A percentile compares a stretch with the other conserved stretches of the same genome.
Conservation (phyloP, 2,113 vertebrate species). For the Limanda limanda region DNA sequence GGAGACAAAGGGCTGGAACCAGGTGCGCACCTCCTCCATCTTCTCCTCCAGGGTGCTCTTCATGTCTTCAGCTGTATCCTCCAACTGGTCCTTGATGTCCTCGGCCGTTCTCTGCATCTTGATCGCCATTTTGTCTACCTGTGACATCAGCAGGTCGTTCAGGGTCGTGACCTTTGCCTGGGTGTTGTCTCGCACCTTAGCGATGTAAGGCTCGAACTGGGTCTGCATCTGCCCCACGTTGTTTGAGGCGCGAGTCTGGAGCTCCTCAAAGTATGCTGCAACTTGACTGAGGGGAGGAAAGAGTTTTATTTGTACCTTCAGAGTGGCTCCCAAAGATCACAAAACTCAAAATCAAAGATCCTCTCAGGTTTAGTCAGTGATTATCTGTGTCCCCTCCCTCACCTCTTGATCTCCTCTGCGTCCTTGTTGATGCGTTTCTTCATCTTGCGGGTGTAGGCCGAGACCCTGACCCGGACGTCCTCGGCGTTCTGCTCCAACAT, state of each 20-base stretch:
- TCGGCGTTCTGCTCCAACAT: slow-evolving; percentile 82
- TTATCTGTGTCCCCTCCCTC: slow-evolving; percentile 13
- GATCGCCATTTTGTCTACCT: slow-evolving; percentile 59
- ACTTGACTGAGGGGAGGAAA: slow-evolving; percentile 59
- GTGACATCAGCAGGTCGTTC: slow-evolving; percentile 71
- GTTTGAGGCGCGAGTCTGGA: slow-evolving; percentile 56
- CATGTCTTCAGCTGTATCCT: slow-evolving; percentile 54
- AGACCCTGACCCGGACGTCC: slow-evolving; percentile 55
- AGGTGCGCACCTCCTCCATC: slow-evolving; percentile 59
- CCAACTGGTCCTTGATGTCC: slow-evolving; percentile 60
- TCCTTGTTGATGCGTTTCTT: slow-evolving; percentile 84
- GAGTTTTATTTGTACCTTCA: too few relatives aligned
- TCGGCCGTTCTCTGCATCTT: slow-evolving; percentile 48
- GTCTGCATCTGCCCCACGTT: slow-evolving; percentile 60
- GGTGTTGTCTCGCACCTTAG: slow-evolving; percentile 71
- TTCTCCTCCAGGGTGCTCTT: slow-evolving; percentile 56
- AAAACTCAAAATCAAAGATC: too few relatives aligned
- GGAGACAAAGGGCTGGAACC: slow-evolving; percentile 64
- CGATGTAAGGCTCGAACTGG: slow-evolving; percentile 70
- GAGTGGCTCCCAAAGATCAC: too few relatives aligned
- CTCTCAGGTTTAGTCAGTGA: too few relatives aligned
- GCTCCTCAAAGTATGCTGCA: slow-evolving; percentile 56
- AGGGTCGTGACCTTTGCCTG: slow-evolving; percentile 73
- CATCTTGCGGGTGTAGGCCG: slow-evolving; percentile 79
- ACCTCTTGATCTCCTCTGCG: slow-evolving; percentile 78